phyloP scores from a whole-genome alignment of 2,113 vertebrate species.

The Tylochromis polylepis region DNA sequence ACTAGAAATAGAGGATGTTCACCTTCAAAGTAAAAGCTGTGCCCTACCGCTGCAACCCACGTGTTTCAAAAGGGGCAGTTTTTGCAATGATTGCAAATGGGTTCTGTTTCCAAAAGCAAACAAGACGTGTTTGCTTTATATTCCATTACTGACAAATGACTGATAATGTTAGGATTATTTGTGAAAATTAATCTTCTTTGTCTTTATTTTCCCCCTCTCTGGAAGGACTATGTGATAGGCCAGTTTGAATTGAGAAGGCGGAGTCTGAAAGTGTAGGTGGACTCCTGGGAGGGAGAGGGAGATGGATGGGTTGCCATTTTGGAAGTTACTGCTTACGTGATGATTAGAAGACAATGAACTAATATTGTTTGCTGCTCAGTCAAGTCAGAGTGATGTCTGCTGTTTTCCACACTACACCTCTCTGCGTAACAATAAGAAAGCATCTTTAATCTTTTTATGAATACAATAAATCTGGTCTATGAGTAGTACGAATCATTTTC shows the following conservation, averaged over 20 bases:
- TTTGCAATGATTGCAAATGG: neutral
- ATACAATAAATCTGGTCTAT: neutral
- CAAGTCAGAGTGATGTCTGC: neutral
- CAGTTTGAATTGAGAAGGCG: neutral
- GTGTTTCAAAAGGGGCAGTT: neutral
- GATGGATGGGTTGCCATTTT: neutral
- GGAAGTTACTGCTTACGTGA: neutral
- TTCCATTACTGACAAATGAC: neutral
- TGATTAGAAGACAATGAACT: neutral
- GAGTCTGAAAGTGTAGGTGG: neutral
- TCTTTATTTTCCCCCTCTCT: neutral
- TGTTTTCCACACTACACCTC: neutral
- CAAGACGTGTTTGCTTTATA: too few species aligned
- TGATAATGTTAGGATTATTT: neutral
- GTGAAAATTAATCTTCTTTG: neutral
- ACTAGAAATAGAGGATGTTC: neutral
- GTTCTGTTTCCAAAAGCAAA: neutral
- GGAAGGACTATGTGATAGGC: too few species aligned
- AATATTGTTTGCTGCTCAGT: neutral
- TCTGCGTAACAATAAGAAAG: neutral
- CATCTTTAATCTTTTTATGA: neutral
- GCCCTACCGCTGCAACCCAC: neutral
- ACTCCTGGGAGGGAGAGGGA: neutral
- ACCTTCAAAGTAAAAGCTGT: neutral
- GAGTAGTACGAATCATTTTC: neutral